Conservation (phyloP, 2,113 vertebrate genomes). For the Bambusicola thoracicus region DNA sequence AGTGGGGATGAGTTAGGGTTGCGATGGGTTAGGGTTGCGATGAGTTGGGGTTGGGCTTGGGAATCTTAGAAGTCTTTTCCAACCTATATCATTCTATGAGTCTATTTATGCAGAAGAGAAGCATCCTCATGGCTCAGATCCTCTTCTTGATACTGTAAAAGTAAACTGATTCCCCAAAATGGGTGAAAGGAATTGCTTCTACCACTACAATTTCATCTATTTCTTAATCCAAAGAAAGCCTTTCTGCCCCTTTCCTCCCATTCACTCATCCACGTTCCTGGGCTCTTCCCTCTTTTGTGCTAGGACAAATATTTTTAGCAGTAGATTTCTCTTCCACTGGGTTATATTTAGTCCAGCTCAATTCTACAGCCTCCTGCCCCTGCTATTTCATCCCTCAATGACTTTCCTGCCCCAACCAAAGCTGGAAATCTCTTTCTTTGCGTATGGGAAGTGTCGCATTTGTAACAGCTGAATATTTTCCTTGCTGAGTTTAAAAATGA, state of each 20-base stretch:
- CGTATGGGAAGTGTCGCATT: not conserved
- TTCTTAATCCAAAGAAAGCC: not conserved
- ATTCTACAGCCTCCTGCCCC: not conserved
- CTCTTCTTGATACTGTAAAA: not conserved
- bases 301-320: not conserved
- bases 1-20: too few species aligned
- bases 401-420: not conserved
- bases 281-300: slow-evolving; percentile 44
- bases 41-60: too few species aligned
- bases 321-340: slow-evolving; percentile 1
- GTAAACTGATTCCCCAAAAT: not conserved
- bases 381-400: slow-evolving; percentile 1
- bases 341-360: slow-evolving; percentile 35
- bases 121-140: not conserved
- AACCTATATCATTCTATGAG: too few species aligned
- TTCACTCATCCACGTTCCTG: not conserved
- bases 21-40: too few species aligned
- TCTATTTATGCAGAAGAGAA: not conserved
- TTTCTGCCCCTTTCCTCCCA: slow-evolving; percentile 28
- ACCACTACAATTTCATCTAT: not conserved
- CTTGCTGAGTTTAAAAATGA: not conserved
- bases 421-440: not conserved
- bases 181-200: not conserved
- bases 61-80: too few species aligned
- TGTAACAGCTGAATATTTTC: not conserved